Percentiles rank a stretch among this genome's conserved stretches.
Evolutionary conservation across 2,888 invertebrate genomes (phyloP).

Genomic region (Clepsis dumicolana): DNA sequence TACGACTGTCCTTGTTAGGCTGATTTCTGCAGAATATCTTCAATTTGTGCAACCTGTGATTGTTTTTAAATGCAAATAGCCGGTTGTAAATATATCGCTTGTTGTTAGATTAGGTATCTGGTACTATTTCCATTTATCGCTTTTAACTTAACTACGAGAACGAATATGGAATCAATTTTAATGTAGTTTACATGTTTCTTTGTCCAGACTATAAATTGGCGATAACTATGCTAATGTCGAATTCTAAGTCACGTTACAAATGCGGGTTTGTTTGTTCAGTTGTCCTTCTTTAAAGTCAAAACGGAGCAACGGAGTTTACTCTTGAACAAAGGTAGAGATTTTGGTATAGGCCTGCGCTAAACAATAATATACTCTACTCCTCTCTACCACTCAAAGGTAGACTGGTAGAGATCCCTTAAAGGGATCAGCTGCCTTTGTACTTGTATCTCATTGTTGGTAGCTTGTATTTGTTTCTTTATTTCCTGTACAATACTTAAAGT

Average conservation of each 20-base stretch:
- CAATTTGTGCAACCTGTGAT: slow-evolving; percentile 67
- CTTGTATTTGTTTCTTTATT: too few relatives aligned
- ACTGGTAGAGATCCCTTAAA: too few relatives aligned
- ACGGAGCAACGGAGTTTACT: background rate
- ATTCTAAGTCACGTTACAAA: background rate
- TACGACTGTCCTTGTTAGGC: slow-evolving; percentile 75
- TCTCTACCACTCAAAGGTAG: too few relatives aligned
- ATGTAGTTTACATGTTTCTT: slow-evolving; percentile 54
- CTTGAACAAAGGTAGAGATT: background rate
- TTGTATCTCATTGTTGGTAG: too few relatives aligned
- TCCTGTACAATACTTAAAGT: too few relatives aligned
- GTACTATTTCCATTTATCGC: slow-evolving; percentile 72
- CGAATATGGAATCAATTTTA: slow-evolving; percentile 57
- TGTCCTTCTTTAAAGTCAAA: background rate
- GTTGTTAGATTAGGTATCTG: slow-evolving; percentile 69
- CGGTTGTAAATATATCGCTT: slow-evolving; percentile 72
- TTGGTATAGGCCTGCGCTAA: background rate
- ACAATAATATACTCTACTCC: too few relatives aligned
- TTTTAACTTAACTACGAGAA: slow-evolving; percentile 50
- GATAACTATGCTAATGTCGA: slow-evolving; percentile 36
- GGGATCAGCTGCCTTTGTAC: too few relatives aligned
- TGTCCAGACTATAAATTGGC: slow-evolving; percentile 45
- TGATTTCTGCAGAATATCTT: slow-evolving; percentile 70
- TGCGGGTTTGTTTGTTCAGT: background rate
- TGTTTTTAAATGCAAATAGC: slow-evolving; percentile 76